phyloP scores from a whole-genome alignment of 92 coral and sea anemone genomes.

The Umimayanthus chanpuru region DNA sequence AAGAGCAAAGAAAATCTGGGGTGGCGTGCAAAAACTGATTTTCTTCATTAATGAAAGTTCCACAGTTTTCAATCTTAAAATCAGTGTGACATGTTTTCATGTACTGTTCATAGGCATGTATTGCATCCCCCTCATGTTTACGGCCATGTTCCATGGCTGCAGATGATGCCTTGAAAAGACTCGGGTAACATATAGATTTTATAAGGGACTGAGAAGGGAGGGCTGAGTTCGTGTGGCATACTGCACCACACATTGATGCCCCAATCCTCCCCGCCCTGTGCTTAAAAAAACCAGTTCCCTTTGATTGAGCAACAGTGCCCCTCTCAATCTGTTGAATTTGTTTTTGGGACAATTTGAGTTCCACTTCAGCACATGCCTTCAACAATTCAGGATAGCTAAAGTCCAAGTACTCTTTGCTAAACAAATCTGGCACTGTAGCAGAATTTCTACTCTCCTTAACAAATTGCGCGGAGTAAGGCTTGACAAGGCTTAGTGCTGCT shows the following conservation, averaged over 20 bases:
- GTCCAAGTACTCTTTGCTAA: too few species aligned
- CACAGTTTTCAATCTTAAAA: slow-evolving; percentile 24
- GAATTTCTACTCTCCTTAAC: too few species aligned
- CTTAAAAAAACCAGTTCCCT: too few species aligned
- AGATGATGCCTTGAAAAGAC: slow-evolving; percentile 39
- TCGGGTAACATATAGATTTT: slow-evolving; percentile 68
- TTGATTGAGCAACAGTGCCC: too few species aligned
- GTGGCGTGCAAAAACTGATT: slow-evolving; percentile 39
- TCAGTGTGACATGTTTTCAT: slow-evolving; percentile 53
- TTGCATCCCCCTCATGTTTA: slow-evolving; percentile 53
- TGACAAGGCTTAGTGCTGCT: too few species aligned
- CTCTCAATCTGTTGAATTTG: too few species aligned
- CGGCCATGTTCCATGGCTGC: slow-evolving; percentile 55
- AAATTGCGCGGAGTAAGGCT: too few species aligned
- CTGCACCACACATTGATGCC: slow-evolving; percentile 66
- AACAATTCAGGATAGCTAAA: too few species aligned
- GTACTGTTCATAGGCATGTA: slow-evolving; percentile 30
- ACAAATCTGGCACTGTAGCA: too few species aligned
- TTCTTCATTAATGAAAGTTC: background rate
- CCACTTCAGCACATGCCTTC: too few species aligned
- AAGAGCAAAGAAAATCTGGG: slow-evolving; percentile 45
- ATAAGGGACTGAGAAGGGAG: slow-evolving; percentile 65
- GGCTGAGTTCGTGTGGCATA: slow-evolving; percentile 65
- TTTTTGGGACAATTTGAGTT: too few species aligned
- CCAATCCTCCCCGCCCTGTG: slow-evolving; percentile 83